Evolutionary conservation across 2,888 invertebrate genomes (phyloP), one percentile per base, ranked within the genome.

Genomic region (Abscondita cerata): DNA sequence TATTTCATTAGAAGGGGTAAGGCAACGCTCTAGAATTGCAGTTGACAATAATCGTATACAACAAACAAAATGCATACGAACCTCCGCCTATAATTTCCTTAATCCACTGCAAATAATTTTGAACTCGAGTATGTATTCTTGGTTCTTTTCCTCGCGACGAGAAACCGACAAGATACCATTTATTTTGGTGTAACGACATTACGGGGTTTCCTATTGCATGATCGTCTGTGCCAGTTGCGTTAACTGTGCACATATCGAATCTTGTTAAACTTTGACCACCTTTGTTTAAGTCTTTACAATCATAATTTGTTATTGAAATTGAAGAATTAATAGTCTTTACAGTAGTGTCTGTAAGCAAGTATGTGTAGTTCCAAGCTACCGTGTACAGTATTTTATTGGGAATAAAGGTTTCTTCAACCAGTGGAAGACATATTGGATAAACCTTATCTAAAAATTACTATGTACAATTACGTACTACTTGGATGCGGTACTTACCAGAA

Each of bases 71-170:
- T 5, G 15, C 6, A 41, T 41, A 9, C 6, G 2, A 13, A 41
- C 41, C 41, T 41, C 2, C 41, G 2, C 41, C 41, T 9, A 18
- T 41, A 5, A 2, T 8, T 13, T 18, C 41, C 15, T 12, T 15
- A 9, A 41, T 41, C 41, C 41, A 41, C 15, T 41, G 41, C 13
- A 13, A 41, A 13, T 41, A 41, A 13, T 41, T 41, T 13, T 41
- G 41, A 2, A 41, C 15, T 8, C 41, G 41, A 3, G 41, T 41
- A 13, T 41, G 41, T 13, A 41, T 41, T 15, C 15, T 41, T 3
- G 13, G n/a, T 13, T 18, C 15, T 41, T 41, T 9, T 2, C 41
- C 41, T 4, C 15, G 41, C 15, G 41, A 16, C 41, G n/a, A 5
- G 15, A 41, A 41, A 8, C 41, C 41, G 2, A 13, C 2, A 16